phyloP scores from a whole-genome alignment of 1,140 invertebrate genomes.

The Nasonia vitripennis region DNA sequence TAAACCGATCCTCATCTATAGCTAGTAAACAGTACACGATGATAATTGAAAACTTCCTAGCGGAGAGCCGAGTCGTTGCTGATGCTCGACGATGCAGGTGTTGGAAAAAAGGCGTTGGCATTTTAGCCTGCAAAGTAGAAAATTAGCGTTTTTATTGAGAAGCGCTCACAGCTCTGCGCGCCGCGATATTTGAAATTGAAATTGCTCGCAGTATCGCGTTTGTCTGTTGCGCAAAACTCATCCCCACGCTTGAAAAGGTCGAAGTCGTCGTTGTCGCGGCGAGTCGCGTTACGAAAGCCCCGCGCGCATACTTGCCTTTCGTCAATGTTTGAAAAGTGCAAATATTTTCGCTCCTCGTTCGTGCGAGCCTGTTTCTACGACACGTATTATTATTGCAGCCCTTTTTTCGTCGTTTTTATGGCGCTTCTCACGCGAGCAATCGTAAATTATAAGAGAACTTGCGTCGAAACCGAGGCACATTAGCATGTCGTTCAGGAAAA shows the following conservation, averaged over 20 bases:
- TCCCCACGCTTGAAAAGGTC: neutral
- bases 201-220: no score
- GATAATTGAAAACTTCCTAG: no score
- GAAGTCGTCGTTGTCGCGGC: neutral
- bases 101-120: neutral
- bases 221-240: no score
- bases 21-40: no score
- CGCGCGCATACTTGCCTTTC: neutral
- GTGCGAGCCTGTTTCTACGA: neutral
- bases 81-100: neutral
- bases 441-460: no score
- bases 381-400: neutral
- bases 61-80: neutral
- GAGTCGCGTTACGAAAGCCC: constrained; percentile 28
- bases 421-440: no score
- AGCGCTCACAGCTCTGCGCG: no score
- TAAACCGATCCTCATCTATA: no score
- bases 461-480: no score
- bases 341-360: constrained; percentile 4
- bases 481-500: no score
- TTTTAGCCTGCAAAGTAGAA: neutral
- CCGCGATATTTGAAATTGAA: no score
- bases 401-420: neutral
- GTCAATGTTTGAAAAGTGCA: constrained; percentile 37
- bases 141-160: neutral